These are phyloP conservation scores for Julus scandinavius DNA, from an alignment of 2,888 invertebrate species.

Conservation along the genomic window DNA sequence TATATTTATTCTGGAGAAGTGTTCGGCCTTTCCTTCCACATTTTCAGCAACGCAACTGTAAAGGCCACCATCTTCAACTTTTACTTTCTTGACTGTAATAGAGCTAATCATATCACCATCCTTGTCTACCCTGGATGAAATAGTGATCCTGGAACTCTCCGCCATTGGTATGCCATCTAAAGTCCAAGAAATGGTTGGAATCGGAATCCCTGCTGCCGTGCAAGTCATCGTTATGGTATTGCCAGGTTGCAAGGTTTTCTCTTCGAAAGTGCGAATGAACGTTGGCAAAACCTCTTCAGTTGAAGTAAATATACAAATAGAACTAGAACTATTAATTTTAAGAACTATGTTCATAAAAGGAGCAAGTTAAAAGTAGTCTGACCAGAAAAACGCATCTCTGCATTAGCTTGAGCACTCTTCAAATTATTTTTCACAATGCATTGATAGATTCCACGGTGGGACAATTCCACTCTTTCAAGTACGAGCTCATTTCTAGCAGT, in stretches of 20 bases:
- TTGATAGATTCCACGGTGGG: constrained; percentile 67
- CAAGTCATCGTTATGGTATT: neutral
- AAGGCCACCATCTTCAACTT: constrained; percentile 59
- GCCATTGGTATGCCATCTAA: constrained; percentile 43
- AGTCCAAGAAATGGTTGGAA: constrained; percentile 45
- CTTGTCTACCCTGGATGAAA: neutral
- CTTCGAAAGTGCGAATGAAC: constrained; percentile 8
- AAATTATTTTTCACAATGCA: constrained; percentile 61
- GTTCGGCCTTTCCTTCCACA: constrained; percentile 58
- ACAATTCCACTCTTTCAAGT: constrained; percentile 63
- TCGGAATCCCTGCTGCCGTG: constrained; percentile 47
- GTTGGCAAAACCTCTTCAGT: constrained; percentile 39
- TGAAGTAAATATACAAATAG: no score
- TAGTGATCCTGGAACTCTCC: neutral
- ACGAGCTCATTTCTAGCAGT: constrained; percentile 53
- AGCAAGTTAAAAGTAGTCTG: neutral
- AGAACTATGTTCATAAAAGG: neutral
- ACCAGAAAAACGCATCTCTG: constrained; percentile 73
- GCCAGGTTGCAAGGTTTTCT: constrained; percentile 36
- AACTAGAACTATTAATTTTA: neutral
- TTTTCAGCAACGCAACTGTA: constrained; percentile 60
- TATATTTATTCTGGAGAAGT: constrained; percentile 60
- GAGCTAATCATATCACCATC: neutral
- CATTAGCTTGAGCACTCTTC: constrained; percentile 75
- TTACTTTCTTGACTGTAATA: neutral